Base-by-base conservation (phyloP, 2,797 vertebrate species). In the Neopelma chrysocephalum region DNA sequence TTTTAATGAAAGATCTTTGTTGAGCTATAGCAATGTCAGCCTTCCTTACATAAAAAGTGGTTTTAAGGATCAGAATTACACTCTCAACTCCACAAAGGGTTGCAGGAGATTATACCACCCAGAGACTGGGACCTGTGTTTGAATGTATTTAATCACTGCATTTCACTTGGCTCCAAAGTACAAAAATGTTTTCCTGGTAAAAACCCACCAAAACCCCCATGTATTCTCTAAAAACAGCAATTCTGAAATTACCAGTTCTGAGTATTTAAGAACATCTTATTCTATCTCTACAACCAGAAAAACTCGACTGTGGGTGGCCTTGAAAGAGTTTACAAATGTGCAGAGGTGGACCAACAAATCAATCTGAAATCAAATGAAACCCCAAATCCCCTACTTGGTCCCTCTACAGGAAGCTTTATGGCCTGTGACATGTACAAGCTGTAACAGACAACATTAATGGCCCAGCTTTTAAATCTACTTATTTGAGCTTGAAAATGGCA, bases 251-350 rank as follows among this genome's bases (percentile, higher is more conserved):
- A 34, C 71, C 12, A 77, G 1, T 32, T 81, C 21, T 60, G 25
- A 65, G 25, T 68, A 91, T 61, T 87, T 66, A 78, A 75, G 78
- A 82, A 69, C 9, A 32, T 45, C 20, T 89, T 70, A 36, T 31
- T n/a, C 53, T 36, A 29, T 16, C 56, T 53, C 29, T 61, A 87
- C 64, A 82, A 43, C 34, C 61, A 87, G 48, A 87, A 90, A 87
- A 32, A 17, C 12, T 75, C 40, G 17, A 51, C 15, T 0, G 0
- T 45, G 27, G 8, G 5, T 42, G 34, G 31, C 43, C 58, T 45
- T 92, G 38, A 34, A 86, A 50, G 53, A 64, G 12, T 0, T 5
- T 53, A 61, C 1, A 9, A 68, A 71, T 0, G 2, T 3, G 1
- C 11, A 25, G 68, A 71, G 11, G 32, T 34, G 11, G 43, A 42